These are phyloP conservation scores for Rhipidura dahli DNA, from an alignment of 2,113 vertebrate species.

Conservation along the genomic window DNA sequence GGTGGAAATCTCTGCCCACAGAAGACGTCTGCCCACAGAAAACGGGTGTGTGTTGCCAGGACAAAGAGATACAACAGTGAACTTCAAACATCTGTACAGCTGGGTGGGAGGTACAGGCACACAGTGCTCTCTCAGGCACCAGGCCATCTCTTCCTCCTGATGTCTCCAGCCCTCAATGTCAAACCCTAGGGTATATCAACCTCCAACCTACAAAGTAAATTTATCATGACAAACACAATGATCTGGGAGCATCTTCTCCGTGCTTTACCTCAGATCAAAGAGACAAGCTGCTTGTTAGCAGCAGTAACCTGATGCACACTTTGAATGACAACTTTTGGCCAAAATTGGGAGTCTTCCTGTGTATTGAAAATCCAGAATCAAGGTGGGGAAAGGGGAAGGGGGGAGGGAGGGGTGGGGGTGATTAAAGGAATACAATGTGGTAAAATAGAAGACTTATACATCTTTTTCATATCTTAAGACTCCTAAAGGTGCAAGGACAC, in stretches of 20 bases:
- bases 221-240: background rate
- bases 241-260: background rate
- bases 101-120: background rate
- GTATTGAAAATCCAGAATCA: background rate
- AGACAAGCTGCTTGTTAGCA: background rate
- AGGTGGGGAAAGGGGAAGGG: too few relatives aligned
- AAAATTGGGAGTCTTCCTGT: background rate
- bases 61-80: background rate
- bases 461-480: background rate
- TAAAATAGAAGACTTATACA: background rate
- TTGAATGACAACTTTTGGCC: background rate
- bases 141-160: background rate
- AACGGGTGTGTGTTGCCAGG: background rate
- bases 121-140: background rate
- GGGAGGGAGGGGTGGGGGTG: fast-evolving
- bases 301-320: background rate
- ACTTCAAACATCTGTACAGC: background rate
- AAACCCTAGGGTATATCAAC: background rate
- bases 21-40: background rate
- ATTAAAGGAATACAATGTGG: background rate
- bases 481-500: background rate
- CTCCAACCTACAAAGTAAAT: background rate
- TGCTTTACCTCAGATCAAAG: background rate
- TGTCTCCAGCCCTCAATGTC: background rate
- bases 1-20: background rate